Conservation (phyloP, 2,888 invertebrate genomes). For the Phania funesta region DNA sequence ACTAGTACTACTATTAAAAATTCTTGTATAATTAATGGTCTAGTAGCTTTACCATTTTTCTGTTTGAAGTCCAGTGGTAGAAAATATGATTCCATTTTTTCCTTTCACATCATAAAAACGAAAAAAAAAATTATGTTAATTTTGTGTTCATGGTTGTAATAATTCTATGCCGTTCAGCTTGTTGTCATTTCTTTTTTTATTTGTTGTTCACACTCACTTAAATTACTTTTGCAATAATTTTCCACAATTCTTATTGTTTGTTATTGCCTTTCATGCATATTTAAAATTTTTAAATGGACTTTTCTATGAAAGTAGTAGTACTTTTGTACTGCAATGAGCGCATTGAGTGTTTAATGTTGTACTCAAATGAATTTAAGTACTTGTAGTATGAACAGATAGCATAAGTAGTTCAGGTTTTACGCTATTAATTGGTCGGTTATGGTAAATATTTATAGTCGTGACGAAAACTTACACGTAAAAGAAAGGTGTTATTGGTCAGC, state of each 20-base stretch:
- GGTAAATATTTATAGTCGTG: neutral
- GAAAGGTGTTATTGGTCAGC: no score
- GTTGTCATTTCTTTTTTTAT: constrained; percentile 24
- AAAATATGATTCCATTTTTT: neutral
- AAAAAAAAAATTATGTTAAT: constrained; percentile 42
- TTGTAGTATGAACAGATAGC: neutral
- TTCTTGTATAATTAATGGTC: constrained; percentile 43
- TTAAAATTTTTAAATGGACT: constrained; percentile 29
- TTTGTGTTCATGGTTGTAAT: constrained; percentile 42
- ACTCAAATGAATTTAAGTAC: constrained; percentile 38
- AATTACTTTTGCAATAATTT: constrained; percentile 18
- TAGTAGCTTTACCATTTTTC: constrained; percentile 18
- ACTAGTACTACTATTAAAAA: neutral
- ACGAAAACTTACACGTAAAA: no score
- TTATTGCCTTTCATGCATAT: constrained; percentile 19
- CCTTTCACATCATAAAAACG: neutral
- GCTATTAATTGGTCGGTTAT: constrained; percentile 19
- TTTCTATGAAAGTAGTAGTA: constrained; percentile 10
- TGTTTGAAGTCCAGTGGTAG: constrained; percentile 4
- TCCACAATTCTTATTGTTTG: neutral
- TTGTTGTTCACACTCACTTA: constrained; percentile 24
- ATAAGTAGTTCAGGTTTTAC: constrained; percentile 6
- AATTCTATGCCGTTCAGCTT: constrained; percentile 29
- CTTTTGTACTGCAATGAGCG: constrained; percentile 8
- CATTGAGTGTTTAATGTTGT: constrained; percentile 22